These are phyloP conservation scores for Heterotilapia buettikoferi DNA, from an alignment of 2,113 vertebrate genomes.

Conservation along the genomic window DNA sequence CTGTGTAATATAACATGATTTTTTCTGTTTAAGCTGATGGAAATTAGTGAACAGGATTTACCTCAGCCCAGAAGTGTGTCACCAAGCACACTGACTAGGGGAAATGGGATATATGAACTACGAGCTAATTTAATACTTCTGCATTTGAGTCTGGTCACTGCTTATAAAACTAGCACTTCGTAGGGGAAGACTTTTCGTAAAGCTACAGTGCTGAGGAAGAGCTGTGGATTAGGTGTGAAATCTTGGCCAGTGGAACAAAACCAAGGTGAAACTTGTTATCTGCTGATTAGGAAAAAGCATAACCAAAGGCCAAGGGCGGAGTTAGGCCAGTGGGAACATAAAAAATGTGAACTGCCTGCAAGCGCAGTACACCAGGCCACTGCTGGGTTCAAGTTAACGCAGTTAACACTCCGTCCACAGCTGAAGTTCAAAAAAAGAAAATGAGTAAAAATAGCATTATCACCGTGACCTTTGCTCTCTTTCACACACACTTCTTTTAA, in stretches of 20 bases:
- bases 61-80: not conserved
- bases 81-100: not conserved
- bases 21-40: not conserved
- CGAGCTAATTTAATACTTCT: not conserved
- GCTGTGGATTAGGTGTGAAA: not conserved
- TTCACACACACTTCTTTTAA: not conserved
- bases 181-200: not conserved
- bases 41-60: not conserved
- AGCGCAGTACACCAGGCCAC: not conserved
- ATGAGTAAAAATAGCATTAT: not conserved
- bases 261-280: constrained; percentile 13
- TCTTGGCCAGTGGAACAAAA: not conserved
- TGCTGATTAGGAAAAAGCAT: constrained; percentile 16
- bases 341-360: not conserved
- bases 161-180: not conserved
- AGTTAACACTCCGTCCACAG: not conserved
- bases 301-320: not conserved
- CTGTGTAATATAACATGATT: not conserved
- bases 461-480: constrained; percentile 21
- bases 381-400: not conserved
- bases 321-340: not conserved
- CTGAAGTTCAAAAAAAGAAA: not conserved
- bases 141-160: not conserved
- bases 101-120: not conserved
- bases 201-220: not conserved